These are phyloP conservation scores for Pelobates cultripes DNA, from an alignment of 2,797 vertebrate species.

Conservation along the genomic window DNA sequence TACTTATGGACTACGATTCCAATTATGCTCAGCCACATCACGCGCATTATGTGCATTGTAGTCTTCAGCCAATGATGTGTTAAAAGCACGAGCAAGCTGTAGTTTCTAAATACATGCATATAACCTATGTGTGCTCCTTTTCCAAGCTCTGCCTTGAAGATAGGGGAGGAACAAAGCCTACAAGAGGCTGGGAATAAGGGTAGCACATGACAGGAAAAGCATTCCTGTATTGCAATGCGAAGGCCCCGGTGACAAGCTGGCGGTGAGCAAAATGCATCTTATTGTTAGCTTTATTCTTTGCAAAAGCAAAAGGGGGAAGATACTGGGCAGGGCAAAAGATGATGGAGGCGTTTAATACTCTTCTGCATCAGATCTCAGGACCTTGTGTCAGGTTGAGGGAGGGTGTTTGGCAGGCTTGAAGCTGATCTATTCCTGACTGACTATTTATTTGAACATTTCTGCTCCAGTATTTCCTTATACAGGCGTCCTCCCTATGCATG, in stretches of 20 bases:
- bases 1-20: no score
- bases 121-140: no score
- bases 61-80: no score
- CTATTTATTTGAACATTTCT: no score
- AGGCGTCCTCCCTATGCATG: no score
- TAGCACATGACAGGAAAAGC: constrained; percentile 51
- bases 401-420: background rate
- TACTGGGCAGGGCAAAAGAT: background rate
- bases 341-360: background rate
- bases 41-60: no score
- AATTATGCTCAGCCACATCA: no score
- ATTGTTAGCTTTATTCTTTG: background rate
- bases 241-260: constrained; percentile 14
- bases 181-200: background rate
- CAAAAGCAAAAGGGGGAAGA: background rate
- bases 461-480: no score
- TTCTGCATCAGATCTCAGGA: background rate
- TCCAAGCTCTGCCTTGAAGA: background rate
- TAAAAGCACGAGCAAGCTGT: no score
- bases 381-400: background rate
- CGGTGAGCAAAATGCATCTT: background rate
- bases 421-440: background rate
- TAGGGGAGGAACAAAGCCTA: constrained; percentile 5
- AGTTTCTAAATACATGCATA: no score
- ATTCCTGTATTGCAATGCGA: background rate